Base-by-base conservation (phyloP, 1,140 invertebrate genomes). In the Drosophila equinoxialis region DNA sequence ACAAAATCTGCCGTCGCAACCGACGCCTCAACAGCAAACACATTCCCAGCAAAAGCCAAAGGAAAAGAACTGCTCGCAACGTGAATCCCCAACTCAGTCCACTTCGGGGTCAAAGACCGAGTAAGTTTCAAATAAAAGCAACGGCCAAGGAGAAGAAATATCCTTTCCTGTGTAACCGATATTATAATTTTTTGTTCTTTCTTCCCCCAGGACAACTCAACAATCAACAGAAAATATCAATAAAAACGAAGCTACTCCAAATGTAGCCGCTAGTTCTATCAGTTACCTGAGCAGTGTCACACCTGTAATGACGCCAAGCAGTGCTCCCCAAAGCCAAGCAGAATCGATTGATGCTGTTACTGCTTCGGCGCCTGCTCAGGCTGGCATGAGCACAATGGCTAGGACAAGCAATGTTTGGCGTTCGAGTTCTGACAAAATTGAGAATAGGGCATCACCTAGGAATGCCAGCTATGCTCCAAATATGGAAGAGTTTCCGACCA, bases 401-500 rank as follows among this genome's bases (percentile, higher is more conserved):
- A 39, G 17, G 30, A 30, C 30, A 30, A 30, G 3, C 6, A 30
- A 30, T 39, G 57, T 39, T 20, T 59, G 57, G 57, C 8, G 11
- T 5, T 4, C 4, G 1, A n/a, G 11, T 37, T 48, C 45, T 48
- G 55, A 8, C 14, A 11, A 26, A 6, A 30, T 6, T 39, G 10
- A 39, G 35, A n/a, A 14, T 11, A 10, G 4, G 6, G 7, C 37
- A 39, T 3, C 35, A 3, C 2, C 11, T n/a, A 39, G 14, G 0
- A 17, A n/a, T 42, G 11, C 11, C 11, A 30, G 6, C 6, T 66
- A 63, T 66, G 7, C 23, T 0, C 59, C 41, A 3, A 63, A 17
- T 26, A 58, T 67, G 26, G 69, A 72, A 11, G 69, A 75, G 0
- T 75, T 75, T 63, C 73, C 73, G 1, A n/a, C 60, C 42, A 65